Evolutionary conservation across 2,888 invertebrate genomes (phyloP).

Genomic region (Eutolmus rufibarbis): DNA sequence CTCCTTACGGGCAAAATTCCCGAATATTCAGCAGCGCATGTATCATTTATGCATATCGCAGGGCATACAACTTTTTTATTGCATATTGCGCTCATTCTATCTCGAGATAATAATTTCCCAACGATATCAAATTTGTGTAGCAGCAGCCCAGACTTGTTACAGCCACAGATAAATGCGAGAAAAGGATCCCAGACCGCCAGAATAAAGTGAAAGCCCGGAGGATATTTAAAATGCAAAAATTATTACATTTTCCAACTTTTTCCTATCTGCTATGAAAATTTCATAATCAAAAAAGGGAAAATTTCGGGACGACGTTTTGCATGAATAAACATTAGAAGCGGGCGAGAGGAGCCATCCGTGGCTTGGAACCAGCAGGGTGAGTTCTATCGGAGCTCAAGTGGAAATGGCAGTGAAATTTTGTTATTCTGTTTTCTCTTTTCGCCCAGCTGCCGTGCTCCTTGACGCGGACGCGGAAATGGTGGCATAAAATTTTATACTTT

Average conservation of each 20-base stretch:
- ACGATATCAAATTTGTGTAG: constrained; percentile 36
- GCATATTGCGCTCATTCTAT: constrained; percentile 30
- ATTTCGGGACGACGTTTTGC: constrained; percentile 45
- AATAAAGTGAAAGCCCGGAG: constrained; percentile 52
- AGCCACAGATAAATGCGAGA: constrained; percentile 24
- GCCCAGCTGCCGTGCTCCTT: not conserved
- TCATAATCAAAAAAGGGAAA: constrained; percentile 44
- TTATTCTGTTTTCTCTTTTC: constrained; percentile 30
- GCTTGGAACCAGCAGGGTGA: not conserved
- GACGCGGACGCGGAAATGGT: constrained; percentile 18
- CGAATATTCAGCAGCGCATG: not conserved
- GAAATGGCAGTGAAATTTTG: constrained; percentile 36
- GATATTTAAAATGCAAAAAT: constrained; percentile 53
- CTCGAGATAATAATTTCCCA: constrained; percentile 29
- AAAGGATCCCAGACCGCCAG: constrained; percentile 35
- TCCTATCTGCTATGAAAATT: constrained; percentile 47
- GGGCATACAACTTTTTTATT: constrained; percentile 24
- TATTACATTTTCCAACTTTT: constrained; percentile 50
- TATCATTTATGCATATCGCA: constrained; percentile 34
- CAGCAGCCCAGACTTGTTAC: constrained; percentile 15
- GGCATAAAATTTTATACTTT: constrained; percentile 43
- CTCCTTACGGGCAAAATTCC: not conserved
- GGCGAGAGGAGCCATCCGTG: not conserved
- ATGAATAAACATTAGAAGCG: constrained; percentile 45
- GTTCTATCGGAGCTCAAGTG: constrained; percentile 4